phyloP scores from a whole-genome alignment of 2,888 invertebrate genomes.

The Mesochorus sp. region DNA sequence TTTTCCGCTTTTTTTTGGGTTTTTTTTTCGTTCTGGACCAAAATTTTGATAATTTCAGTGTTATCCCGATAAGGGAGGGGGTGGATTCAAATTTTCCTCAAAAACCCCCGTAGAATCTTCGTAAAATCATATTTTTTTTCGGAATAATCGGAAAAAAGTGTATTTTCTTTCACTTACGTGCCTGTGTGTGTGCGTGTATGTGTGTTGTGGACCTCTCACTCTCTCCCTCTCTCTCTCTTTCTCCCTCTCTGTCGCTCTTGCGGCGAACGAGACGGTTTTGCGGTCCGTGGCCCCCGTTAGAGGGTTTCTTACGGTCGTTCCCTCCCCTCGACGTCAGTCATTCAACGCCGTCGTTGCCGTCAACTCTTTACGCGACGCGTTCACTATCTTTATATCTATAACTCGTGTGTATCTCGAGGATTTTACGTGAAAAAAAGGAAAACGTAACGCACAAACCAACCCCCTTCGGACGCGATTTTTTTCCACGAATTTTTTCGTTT shows the following conservation, averaged over 20 bases:
- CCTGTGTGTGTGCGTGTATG: conserved; percentile 30
- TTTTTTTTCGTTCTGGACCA: neutral
- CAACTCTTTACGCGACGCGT: conserved; percentile 58
- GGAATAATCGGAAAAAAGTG: no score
- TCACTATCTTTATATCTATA: conserved; percentile 15
- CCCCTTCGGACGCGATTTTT: no score
- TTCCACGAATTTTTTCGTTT: no score
- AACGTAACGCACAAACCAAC: no score
- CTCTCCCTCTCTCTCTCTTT: conserved; percentile 4
- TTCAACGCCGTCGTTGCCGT: conserved; percentile 54
- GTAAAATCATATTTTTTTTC: no score
- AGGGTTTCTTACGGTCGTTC: conserved; percentile 68
- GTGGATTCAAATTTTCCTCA: no score
- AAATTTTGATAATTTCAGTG: neutral
- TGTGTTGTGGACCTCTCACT: conserved; percentile 21
- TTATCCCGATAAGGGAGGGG: neutral
- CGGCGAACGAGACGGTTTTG: conserved; percentile 62
- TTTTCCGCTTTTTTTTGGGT: neutral
- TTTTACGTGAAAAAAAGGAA: conserved; percentile 11
- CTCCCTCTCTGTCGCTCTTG: conserved; percentile 21
- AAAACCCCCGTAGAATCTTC: no score
- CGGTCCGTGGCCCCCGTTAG: conserved; percentile 68
- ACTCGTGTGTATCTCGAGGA: conserved; percentile 35
- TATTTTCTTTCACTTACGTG: neutral
- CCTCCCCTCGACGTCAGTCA: conserved; percentile 65